These are phyloP conservation scores for Enteromius argenteus DNA, from an alignment of 2,797 vertebrate genomes.

Conservation along the genomic window DNA sequence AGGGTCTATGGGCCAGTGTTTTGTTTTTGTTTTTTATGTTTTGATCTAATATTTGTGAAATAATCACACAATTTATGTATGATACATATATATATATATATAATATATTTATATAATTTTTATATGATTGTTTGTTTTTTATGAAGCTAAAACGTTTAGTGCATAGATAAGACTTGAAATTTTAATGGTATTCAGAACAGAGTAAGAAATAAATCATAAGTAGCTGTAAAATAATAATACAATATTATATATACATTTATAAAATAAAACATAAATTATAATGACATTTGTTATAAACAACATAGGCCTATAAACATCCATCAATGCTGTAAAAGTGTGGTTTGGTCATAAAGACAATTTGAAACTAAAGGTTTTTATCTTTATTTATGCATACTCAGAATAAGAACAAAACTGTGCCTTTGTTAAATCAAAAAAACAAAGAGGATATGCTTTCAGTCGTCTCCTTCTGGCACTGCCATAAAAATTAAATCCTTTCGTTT, in stretches of 20 bases:
- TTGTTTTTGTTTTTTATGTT: too few relatives aligned
- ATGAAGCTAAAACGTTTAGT: neutral
- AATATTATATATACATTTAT: neutral
- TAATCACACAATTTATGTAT: neutral
- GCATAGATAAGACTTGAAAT: neutral
- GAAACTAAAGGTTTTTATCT: too few relatives aligned
- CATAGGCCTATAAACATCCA: neutral
- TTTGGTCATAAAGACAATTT: too few relatives aligned
- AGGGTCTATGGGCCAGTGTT: too few relatives aligned
- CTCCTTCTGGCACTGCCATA: neutral
- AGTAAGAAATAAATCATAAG: neutral
- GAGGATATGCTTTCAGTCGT: neutral
- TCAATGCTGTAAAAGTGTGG: neutral
- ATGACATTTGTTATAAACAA: neutral
- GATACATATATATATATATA: too few relatives aligned
- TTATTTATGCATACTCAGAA: too few relatives aligned
- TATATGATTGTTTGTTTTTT: neutral
- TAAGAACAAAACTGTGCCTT: too few relatives aligned
- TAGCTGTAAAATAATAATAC: neutral
- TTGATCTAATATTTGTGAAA: too few relatives aligned
- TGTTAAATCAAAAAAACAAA: too few relatives aligned
- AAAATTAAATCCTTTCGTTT: neutral
- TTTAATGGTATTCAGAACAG: neutral
- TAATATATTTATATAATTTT: too few relatives aligned
- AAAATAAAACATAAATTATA: neutral